A percentile compares a stretch with the other conserved stretches of the same genome.
Evolutionary conservation across 1,140 invertebrate genomes (phyloP).

Genomic region (Andrena cerasifolii): DNA sequence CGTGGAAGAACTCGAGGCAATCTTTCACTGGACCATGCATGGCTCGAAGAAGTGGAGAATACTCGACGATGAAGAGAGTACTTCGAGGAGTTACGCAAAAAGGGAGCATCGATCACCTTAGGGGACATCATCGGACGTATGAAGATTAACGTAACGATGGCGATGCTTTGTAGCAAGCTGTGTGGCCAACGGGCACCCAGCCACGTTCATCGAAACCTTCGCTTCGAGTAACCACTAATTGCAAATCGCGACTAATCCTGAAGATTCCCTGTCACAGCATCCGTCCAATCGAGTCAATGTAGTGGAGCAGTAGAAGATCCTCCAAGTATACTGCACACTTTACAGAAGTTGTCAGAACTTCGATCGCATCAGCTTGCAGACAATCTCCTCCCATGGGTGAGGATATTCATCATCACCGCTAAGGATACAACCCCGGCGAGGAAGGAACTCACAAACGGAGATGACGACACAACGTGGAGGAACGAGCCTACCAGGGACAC

Average conservation of each 20-base stretch:
- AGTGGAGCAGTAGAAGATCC: neutral
- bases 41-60: no score
- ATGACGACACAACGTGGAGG: no score
- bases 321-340: neutral
- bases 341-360: neutral
- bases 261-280: no score
- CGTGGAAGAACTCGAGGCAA: no score
- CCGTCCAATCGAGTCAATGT: neutral
- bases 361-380: neutral
- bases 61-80: no score
- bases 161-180: neutral
- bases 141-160: neutral
- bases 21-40: no score
- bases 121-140: neutral
- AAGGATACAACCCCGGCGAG: no score
- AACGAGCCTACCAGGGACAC: neutral
- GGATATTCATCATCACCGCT: no score
- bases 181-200: neutral
- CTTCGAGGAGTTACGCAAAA: no score
- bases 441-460: no score
- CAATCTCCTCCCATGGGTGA: no score
- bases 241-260: neutral
- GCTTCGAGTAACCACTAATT: neutral
- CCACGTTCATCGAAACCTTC: conserved; percentile 38
- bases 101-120: no score